Evolutionary conservation across 2,113 vertebrate species (phyloP), one percentile per base, ranked within the genome.

Genomic region (Varanus komodoensis): DNA sequence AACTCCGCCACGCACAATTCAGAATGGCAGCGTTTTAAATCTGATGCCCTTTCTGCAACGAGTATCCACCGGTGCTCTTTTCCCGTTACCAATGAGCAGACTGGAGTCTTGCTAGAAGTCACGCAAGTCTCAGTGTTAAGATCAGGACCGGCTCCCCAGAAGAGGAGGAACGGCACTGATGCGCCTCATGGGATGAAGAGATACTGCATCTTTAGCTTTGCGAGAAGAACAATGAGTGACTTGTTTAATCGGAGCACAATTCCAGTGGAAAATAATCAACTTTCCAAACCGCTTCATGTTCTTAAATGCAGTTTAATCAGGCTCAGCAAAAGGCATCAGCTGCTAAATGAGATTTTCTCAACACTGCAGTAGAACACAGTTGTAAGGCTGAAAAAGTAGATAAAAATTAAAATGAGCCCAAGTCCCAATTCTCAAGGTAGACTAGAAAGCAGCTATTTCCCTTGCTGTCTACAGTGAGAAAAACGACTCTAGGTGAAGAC

Each of bases 231-330:
- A 87, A 86, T 21, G 84, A 88, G 82, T 1, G 0, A 86, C 27
- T 77, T 11, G 0, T 79, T 86, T 84, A 32, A 87, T 90, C 69
- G 73, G 68, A 84, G 29, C 48, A 84, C 29, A 32, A 77, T 44
- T 82, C 50, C 64, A 84, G 0, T 2, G 7, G 17, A 67, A 80
- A 91, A 52, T 25, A 50, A 74, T 87, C 74, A 82, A 34, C 6
- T 1, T 9, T 6, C 0, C 1, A 25, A 71, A 78, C 4, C 1
- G 0, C 0, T 4, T n/a, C 79, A 14, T 0, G 0, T 5, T 19
- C 68, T 3, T 14, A 0, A 4, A 0, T 1, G 38, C 27, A 4
- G 3, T 32, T 11, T 11, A 19, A 44, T 86, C 5, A 0, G 3
- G 44, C 48, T 32, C 17, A 32, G 57, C 79, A 73, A 89, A 71